These are phyloP conservation scores for Cotesia congregata DNA, from an alignment of 2,888 invertebrate genomes.

Conservation along the genomic window DNA sequence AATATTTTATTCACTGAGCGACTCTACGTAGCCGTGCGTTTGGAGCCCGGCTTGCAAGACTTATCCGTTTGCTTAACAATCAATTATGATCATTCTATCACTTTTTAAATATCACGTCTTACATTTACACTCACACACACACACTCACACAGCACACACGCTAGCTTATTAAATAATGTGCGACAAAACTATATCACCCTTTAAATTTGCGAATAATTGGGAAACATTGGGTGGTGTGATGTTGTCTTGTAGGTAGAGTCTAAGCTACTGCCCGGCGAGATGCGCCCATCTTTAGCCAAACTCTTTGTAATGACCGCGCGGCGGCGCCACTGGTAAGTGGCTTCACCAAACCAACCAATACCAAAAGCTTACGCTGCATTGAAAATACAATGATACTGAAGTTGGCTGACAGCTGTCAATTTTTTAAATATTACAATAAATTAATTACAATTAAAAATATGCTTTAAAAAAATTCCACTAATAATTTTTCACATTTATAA, in stretches of 20 bases:
- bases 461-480: too few species aligned
- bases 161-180: conserved; percentile 25
- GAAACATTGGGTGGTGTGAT: conserved; percentile 53
- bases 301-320: conserved; percentile 57
- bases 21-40: conserved; percentile 38
- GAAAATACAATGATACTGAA: conserved; percentile 2
- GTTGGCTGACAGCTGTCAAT: too few species aligned
- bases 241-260: conserved; percentile 69
- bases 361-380: background rate
- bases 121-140: conserved; percentile 22
- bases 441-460: too few species aligned
- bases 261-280: conserved; percentile 69
- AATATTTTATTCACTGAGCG: conserved; percentile 5
- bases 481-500: too few species aligned
- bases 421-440: too few species aligned
- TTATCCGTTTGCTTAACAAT: conserved; percentile 38
- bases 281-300: conserved; percentile 68
- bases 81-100: conserved; percentile 36
- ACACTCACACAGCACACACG: conserved; percentile 25
- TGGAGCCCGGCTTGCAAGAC: conserved; percentile 36
- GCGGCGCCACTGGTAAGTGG: conserved; percentile 51
- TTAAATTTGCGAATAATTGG: conserved; percentile 39
- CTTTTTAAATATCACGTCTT: conserved; percentile 44
- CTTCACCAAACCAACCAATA: background rate
- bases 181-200: conserved; percentile 29